Percentiles rank a stretch among this genome's conserved stretches.
Evolutionary conservation across 2,797 vertebrate genomes (phyloP).

Genomic region (Pipistrellus pygmaeus): DNA sequence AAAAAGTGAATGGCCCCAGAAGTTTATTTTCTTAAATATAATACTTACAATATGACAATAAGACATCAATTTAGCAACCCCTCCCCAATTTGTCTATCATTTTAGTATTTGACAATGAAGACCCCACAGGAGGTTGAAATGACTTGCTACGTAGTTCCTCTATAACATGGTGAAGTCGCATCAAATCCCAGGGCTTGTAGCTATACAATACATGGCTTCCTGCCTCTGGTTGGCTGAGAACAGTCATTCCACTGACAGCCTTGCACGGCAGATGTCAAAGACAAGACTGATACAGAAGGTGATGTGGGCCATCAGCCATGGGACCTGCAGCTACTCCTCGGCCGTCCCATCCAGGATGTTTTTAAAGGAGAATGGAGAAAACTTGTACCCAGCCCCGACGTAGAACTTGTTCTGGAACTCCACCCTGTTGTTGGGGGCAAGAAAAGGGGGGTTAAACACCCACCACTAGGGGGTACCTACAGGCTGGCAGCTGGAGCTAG

Average conservation of each 20-base stretch:
- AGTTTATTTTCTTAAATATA: conserved; percentile 66
- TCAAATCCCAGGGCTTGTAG: background rate
- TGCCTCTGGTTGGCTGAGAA: background rate
- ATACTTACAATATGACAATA: background rate
- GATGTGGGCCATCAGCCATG: background rate
- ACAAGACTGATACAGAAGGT: background rate
- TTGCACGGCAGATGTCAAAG: background rate
- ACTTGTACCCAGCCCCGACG: conserved; percentile 87
- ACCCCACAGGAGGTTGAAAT: background rate
- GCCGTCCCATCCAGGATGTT: conserved; percentile 83
- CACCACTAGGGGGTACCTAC: background rate
- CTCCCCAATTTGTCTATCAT: background rate
- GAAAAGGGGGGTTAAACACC: background rate
- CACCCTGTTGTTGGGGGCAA: conserved; percentile 84
- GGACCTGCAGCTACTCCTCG: conserved; percentile 81
- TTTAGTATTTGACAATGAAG: background rate
- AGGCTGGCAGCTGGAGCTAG: background rate
- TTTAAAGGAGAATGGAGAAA: conserved; percentile 90
- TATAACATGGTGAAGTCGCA: background rate
- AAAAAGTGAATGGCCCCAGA: background rate
- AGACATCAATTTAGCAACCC: background rate
- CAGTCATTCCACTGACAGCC: background rate
- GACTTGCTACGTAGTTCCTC: background rate
- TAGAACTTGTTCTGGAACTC: conserved; percentile 93
- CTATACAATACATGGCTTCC: background rate